Evolutionary conservation across 2,113 vertebrate genomes (phyloP).

Genomic region (Triplophysa rosa): DNA sequence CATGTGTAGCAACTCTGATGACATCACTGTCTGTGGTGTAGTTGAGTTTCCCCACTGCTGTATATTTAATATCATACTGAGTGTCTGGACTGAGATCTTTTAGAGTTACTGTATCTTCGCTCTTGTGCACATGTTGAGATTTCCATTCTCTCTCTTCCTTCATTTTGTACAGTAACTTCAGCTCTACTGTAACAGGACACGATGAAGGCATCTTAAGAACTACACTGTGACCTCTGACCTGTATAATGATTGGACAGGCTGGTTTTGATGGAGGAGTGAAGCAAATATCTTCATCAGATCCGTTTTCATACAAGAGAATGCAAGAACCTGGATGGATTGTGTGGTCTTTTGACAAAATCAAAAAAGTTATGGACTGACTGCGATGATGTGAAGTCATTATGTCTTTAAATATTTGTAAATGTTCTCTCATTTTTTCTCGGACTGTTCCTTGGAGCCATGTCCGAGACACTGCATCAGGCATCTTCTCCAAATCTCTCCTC

Average conservation of each 20-base stretch:
- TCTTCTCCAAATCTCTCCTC: background rate
- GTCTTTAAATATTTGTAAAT: background rate
- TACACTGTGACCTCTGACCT: background rate
- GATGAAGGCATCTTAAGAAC: background rate
- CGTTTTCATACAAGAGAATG: no score
- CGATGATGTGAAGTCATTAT: background rate
- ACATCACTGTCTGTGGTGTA: slow-evolving; percentile 1
- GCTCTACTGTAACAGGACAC: background rate
- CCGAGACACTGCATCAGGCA: background rate
- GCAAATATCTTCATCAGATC: no score
- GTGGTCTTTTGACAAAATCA: background rate
- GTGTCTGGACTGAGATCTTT: slow-evolving; percentile 4
- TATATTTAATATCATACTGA: slow-evolving; percentile 39
- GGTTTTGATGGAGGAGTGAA: no score
- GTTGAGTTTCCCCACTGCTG: slow-evolving; percentile 3
- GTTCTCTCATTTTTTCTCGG: background rate
- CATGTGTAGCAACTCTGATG: no score
- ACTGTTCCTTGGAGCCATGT: background rate
- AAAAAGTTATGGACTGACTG: background rate
- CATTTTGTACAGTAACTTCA: slow-evolving; percentile 14
- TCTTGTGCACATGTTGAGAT: background rate
- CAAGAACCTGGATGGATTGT: no score
- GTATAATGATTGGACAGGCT: background rate
- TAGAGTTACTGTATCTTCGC: slow-evolving; percentile 3
- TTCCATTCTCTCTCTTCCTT: slow-evolving; percentile 2